Base-by-base conservation (phyloP, 1,140 invertebrate genomes). In the Aporrectodea caliginosa region DNA sequence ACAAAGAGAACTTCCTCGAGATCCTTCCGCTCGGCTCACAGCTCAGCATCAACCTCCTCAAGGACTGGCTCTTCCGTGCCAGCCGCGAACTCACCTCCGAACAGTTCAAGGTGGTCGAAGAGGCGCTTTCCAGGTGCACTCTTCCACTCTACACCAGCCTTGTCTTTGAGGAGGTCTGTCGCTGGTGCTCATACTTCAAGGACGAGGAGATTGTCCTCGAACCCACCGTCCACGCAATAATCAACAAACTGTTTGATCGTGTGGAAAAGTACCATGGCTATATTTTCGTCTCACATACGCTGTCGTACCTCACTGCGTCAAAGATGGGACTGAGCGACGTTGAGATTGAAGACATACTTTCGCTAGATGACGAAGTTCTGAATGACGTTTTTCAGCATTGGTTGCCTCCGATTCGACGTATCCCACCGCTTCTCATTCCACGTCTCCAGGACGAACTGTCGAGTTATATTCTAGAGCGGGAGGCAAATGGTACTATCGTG, bases 141-240 rank as follows among this genome's bases (percentile, higher is more conserved):
- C 88, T 98, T 71, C 97, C 97, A 0, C 96, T 99, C 68, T 99
- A 98, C 86, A 95, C 98, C 0, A 99, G 98, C 89, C 89, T 99
- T 31, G 95, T 98, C 0, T 88, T 87, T 82, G 87, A 88, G 80
- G 95, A 98, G 89, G 95, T 98, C 22, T 96, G 95, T 85, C 90
- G 95, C 78, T 99, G 97, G 97, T 92, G 95, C 73, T 98, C 96
- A 79, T 99, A 98, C 86, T 97, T 95, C 0, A 2, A 27, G 29
- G 72, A 73, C 16, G 43, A 73, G 34, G 32, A 69, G 16, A 58
- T 81, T 22, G 69, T 71, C 12, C 16, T n/a, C 6, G n/a, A 27
- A 29, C 70, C 70, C 14, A 43, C 69, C 35, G 31, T 70, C 29
- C 16, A 69, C 29, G 83, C 81, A 1, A 82, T 83, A 69, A 86